Percentiles rank a stretch among this genome's conserved stretches.
Conservation (phyloP, 2,113 vertebrate genomes). For the Phycodurus eques region DNA sequence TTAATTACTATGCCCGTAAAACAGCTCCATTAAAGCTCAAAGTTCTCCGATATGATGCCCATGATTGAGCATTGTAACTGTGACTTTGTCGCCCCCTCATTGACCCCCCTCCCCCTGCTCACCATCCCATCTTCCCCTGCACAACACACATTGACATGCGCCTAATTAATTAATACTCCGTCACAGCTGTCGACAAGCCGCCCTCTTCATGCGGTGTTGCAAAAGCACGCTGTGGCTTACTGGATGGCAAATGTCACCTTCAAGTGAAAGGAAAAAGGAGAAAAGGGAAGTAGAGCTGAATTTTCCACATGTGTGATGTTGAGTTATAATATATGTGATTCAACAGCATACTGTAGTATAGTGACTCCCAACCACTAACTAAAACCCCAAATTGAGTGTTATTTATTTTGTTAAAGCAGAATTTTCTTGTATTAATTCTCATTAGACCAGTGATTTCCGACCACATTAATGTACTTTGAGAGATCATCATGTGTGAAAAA, state of each 20-base stretch:
- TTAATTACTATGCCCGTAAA: slow-evolving; percentile 54
- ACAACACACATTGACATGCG: not conserved
- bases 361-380: no score
- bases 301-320: no score
- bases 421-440: no score
- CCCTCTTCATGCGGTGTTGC: slow-evolving; percentile 63
- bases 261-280: slow-evolving; percentile 45
- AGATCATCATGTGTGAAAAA: no score
- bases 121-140: slow-evolving; percentile 13
- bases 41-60: slow-evolving; percentile 50
- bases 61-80: slow-evolving; percentile 55
- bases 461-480: no score
- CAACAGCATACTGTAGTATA: no score
- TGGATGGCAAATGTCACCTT: slow-evolving; percentile 70
- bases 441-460: no score
- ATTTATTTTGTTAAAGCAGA: no score
- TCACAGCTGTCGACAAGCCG: slow-evolving; percentile 62
- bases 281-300: slow-evolving; percentile 4
- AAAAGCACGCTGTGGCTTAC: slow-evolving; percentile 58
- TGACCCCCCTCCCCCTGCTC: slow-evolving; percentile 1
- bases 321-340: no score
- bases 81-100: slow-evolving; percentile 24
- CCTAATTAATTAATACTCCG: slow-evolving; percentile 57
- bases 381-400: not conserved
- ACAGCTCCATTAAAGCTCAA: slow-evolving; percentile 47